These are phyloP conservation scores for Palythoa grandis DNA, from an alignment of 92 coral and sea anemone species.

Conservation along the genomic window DNA sequence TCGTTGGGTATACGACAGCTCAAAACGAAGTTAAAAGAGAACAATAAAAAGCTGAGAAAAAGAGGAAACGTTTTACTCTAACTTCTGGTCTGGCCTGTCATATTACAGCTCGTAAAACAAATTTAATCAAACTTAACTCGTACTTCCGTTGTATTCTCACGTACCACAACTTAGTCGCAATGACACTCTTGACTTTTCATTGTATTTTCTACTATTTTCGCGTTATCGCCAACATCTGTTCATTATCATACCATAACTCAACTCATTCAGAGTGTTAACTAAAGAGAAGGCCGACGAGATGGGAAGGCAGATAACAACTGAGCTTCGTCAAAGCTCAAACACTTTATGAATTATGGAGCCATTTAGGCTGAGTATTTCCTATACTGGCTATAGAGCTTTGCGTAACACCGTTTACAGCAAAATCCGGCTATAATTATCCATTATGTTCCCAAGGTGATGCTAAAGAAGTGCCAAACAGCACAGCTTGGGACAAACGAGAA, in stretches of 20 bases:
- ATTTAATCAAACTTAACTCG: background rate
- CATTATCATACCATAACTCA: conserved; percentile 31
- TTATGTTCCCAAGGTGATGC: background rate
- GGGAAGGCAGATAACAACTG: conserved; percentile 16
- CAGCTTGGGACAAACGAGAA: conserved; percentile 21
- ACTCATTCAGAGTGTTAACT: conserved; percentile 36
- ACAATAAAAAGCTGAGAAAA: no score
- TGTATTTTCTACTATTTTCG: conserved; percentile 1
- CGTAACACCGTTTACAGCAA: background rate
- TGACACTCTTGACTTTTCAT: background rate
- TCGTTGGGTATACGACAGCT: no score
- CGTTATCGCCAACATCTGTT: conserved; percentile 30
- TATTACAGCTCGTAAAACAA: background rate
- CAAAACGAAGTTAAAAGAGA: no score
- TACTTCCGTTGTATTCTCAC: conserved; percentile 11
- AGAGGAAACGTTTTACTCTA: background rate
- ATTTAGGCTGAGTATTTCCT: conserved; percentile 12
- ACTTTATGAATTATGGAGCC: conserved; percentile 11
- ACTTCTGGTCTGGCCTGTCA: background rate
- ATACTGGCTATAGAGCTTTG: background rate
- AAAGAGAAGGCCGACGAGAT: conserved; percentile 31
- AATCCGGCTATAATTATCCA: background rate
- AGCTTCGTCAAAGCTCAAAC: conserved; percentile 25
- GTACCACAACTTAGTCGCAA: background rate
- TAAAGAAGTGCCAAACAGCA: conserved; percentile 29